Evolutionary conservation across 1,140 invertebrate species (phyloP).

Genomic region (Linepithema humile): DNA sequence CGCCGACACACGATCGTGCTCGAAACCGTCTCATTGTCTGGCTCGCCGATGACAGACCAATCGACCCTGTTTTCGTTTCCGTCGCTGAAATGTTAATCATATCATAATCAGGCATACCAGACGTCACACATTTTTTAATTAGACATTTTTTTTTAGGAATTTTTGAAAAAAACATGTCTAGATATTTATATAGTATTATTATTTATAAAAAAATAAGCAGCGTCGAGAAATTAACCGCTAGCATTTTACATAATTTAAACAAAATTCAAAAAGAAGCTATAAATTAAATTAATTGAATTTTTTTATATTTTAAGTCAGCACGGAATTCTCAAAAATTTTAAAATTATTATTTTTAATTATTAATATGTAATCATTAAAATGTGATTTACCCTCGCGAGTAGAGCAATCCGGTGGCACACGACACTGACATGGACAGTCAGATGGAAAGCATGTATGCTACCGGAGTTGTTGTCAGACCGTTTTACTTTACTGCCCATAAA

Average conservation of each 20-base stretch:
- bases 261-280: no score
- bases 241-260: no score
- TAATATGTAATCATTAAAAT: constrained; percentile 38
- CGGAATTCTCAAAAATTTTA: neutral
- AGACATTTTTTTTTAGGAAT: no score
- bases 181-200: no score
- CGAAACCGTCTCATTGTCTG: constrained; percentile 31
- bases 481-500: constrained; percentile 85
- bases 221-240: no score
- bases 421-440: constrained; percentile 65
- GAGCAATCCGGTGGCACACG: constrained; percentile 55
- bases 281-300: neutral
- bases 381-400: constrained; percentile 24
- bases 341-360: neutral
- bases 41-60: constrained; percentile 28
- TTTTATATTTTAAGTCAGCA: neutral
- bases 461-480: constrained; percentile 80
- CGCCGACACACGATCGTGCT: constrained; percentile 5
- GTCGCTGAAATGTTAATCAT: neutral
- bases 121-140: neutral
- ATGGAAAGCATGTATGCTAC: constrained; percentile 71
- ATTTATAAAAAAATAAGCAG: no score
- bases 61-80: constrained; percentile 28
- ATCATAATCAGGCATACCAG: neutral
- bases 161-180: no score